Base-by-base conservation (phyloP, 2,888 invertebrate genomes). In the Pammene aurita region DNA sequence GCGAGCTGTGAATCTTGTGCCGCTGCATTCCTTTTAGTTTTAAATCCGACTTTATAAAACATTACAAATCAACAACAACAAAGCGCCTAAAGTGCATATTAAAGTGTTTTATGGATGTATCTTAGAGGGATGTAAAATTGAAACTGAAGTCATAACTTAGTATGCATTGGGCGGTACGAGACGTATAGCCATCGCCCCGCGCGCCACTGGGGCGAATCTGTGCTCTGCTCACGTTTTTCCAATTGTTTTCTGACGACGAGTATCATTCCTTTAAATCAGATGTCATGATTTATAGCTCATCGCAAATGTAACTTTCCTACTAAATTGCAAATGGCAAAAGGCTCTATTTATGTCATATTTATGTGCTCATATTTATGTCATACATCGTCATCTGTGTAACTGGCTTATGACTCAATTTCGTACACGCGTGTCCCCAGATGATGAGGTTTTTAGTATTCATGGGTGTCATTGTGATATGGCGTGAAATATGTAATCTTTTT, bases 231-330 rank as follows among this genome's bases (percentile, higher is more conserved):
- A 92, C 92, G 92, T 91, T 84, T 83, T 81, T 82, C 88, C 90
- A 90, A 92, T 92, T 92, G 92, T 91, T 92, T 92, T 90, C 90
- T 90, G 91, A 92, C 88, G 91, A 90, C 90, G 84, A 86, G 90
- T 88, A 90, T 91, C 90, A 90, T 90, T 90, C 88, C 87, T 90
- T 89, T 88, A 87, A 89, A 89, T 88, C 88, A 85, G 85, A 86
- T 86, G 85, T 81, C 80, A 85, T 84, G 88, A 89, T 89, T 90
- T 88, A 87, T 87, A 78, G 79, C 76, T 77, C 79, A 76, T 82
- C 80, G 80, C 78, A 80, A 70, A 61, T 67, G 64, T 71, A 74
- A 74, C 74, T 73, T 76, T 76, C 77, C 76, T 76, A 80, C 77
- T 78, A 78, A 77, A 77, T 77, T 78, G 78, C 77, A 77, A 75